Evolutionary conservation across 92 coral and sea anemone species (phyloP), one percentile per base, ranked within the genome.

Genomic region (Pocillopora grandis): DNA sequence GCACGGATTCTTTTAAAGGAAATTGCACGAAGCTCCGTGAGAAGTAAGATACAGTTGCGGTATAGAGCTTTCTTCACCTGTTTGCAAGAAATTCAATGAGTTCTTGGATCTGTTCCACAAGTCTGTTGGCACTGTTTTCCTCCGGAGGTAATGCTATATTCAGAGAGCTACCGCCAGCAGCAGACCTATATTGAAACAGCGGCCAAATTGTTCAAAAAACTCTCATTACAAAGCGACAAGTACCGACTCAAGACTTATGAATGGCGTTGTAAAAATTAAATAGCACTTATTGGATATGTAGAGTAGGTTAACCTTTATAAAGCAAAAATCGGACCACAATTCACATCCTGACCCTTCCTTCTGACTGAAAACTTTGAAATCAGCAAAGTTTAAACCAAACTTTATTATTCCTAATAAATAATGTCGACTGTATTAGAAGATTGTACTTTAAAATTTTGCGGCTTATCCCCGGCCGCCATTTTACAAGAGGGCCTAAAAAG

Each of bases 61-160:
- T 42, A 42, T 42, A 42, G 8, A 62, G 10, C 64, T 67, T 31
- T 62, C 55, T 87, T 60, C 76, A 93, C 98, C 98, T 94, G 87
- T 94, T 94, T 12, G 98, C 95, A 1, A 94, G 88, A 81, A 94
- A 94, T 61, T 94, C 95, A 70, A 94, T 94, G 66, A 94, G 81
- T 35, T 86, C 92, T 76, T 94, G 93, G 78, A 90, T 91, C 82
- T 92, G 90, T 71, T 89, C 98, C 60, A 84, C 83, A 36, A 77
- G 83, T 42, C 76, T 76, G 74, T 83, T 83, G 13, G 86, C 80
- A 62, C 23, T 56, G 80, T 73, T 83, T 83, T 83, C 80, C 23
- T 83, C 80, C 21, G 86, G 86, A 49, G 86, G 73, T 52, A 83
- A 72, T 62, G 71, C 10, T 6, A 27, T 20, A 59, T 82, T 68